Percentiles rank a stretch among this genome's conserved stretches.
Evolutionary conservation across 2,888 invertebrate genomes (phyloP).

Genomic region (Ichneumoninae sp.): DNA sequence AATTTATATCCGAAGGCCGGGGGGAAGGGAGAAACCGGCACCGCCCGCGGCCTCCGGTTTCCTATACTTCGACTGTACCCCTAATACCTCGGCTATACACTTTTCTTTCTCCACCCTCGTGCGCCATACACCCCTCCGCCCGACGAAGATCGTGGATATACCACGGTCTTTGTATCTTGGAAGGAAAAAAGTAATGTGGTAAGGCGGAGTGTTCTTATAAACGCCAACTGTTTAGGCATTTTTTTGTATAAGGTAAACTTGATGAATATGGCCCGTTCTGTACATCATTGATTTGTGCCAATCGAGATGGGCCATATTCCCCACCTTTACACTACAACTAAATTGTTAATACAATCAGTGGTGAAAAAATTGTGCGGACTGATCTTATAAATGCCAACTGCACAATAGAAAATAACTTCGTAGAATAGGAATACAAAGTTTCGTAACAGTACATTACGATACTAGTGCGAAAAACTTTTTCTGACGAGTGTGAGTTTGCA

Average conservation of each 20-base stretch:
- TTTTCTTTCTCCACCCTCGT: slow-evolving; percentile 34
- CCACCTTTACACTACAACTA: no score
- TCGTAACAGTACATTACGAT: no score
- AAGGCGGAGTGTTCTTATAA: slow-evolving; percentile 16
- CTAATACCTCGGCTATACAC: slow-evolving; percentile 9
- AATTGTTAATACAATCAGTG: no score
- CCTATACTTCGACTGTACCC: slow-evolving; percentile 33
- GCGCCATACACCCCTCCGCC: neutral
- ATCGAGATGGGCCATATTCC: no score
- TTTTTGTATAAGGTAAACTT: neutral
- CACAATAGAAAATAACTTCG: no score
- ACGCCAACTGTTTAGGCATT: neutral
- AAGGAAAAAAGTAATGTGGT: neutral
- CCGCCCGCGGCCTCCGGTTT: slow-evolving; percentile 56
- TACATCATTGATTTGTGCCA: no score
- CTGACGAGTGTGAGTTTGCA: no score
- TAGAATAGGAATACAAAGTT: no score
- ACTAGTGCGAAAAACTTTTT: no score
- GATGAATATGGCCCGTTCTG: no score
- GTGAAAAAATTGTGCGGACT: no score
- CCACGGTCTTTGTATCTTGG: neutral
- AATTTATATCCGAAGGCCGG: slow-evolving; percentile 85
- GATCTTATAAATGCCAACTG: no score
- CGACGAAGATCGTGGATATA: slow-evolving; percentile 19
- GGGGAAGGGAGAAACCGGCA: slow-evolving; percentile 37